These are phyloP conservation scores for Elegia similella DNA, from an alignment of 2,888 invertebrate species.

Conservation along the genomic window DNA sequence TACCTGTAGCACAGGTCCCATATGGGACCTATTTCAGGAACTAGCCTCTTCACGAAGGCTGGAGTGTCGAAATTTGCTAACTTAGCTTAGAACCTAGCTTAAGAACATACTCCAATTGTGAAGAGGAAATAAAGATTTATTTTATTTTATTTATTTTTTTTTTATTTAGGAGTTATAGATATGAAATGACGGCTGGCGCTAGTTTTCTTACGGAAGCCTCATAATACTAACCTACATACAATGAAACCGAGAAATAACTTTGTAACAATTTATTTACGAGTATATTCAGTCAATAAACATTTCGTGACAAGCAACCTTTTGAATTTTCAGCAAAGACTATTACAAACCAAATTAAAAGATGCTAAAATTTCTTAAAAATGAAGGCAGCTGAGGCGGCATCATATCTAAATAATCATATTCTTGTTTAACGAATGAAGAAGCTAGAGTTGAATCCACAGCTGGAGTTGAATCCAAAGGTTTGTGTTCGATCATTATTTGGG, in stretches of 20 bases:
- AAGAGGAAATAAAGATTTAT: too few species aligned
- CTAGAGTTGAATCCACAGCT: background rate
- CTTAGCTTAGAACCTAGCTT: too few species aligned
- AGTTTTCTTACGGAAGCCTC: too few species aligned
- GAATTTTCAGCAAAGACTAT: background rate
- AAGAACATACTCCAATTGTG: too few species aligned
- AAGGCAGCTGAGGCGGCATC: conserved; percentile 58
- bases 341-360: background rate
- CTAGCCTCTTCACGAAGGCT: too few species aligned
- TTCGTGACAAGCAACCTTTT: background rate
- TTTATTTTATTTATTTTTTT: too few species aligned
- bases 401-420: conserved; percentile 44
- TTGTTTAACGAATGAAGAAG: background rate
- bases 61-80: too few species aligned
- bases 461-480: background rate
- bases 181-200: background rate
- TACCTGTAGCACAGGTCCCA: too few species aligned
- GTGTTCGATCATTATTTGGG: background rate
- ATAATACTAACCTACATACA: too few species aligned
- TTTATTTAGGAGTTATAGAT: too few species aligned
- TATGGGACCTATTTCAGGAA: too few species aligned
- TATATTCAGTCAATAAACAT: background rate
- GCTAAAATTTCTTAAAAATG: conserved; percentile 43
- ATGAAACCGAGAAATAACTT: background rate
- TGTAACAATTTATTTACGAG: background rate